Evolutionary conservation across 2,888 invertebrate species (phyloP).

Genomic region (Drosophila glabriapex): DNA sequence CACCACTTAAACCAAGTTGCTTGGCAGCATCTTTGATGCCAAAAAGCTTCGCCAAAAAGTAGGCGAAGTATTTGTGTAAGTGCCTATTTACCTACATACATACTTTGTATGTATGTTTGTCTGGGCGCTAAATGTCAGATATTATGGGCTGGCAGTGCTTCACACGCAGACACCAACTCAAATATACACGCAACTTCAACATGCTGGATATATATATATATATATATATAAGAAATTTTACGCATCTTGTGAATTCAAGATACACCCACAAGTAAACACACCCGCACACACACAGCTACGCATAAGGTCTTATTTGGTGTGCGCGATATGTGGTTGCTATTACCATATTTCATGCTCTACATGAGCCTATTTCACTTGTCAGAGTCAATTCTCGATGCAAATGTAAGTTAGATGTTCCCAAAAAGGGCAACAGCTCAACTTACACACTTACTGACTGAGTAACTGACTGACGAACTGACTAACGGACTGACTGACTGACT

Average conservation of each 20-base stretch:
- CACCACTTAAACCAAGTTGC: conserved; percentile 39
- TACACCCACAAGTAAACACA: conserved; percentile 10
- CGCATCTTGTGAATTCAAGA: conserved; percentile 43
- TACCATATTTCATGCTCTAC: conserved; percentile 78
- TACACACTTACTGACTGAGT: conserved; percentile 28
- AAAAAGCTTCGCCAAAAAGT: conserved; percentile 55
- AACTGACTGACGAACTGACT: conserved; percentile 25
- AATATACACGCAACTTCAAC: conserved; percentile 33
- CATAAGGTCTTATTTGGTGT: conserved; percentile 1
- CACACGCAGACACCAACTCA: conserved; percentile 26
- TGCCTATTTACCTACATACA: conserved; percentile 16
- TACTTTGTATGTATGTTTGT: conserved; percentile 20
- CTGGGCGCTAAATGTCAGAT: conserved; percentile 59
- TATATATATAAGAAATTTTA: conserved; percentile 47
- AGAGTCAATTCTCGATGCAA: conserved; percentile 43
- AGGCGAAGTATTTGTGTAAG: conserved; percentile 35
- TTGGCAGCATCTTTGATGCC: conserved; percentile 27
- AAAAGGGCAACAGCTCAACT: conserved; percentile 25
- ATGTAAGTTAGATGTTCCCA: conserved; percentile 43
- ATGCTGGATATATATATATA: conserved; percentile 30
- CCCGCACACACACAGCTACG: conserved; percentile 6
- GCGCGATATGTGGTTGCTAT: conserved; percentile 40
- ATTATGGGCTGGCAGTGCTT: conserved; percentile 52
- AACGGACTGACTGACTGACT: conserved; percentile 7
- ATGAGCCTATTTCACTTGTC: conserved; percentile 71